These are phyloP conservation scores for Mycteria americana DNA, from an alignment of 2,797 vertebrate genomes.

Conservation along the genomic window DNA sequence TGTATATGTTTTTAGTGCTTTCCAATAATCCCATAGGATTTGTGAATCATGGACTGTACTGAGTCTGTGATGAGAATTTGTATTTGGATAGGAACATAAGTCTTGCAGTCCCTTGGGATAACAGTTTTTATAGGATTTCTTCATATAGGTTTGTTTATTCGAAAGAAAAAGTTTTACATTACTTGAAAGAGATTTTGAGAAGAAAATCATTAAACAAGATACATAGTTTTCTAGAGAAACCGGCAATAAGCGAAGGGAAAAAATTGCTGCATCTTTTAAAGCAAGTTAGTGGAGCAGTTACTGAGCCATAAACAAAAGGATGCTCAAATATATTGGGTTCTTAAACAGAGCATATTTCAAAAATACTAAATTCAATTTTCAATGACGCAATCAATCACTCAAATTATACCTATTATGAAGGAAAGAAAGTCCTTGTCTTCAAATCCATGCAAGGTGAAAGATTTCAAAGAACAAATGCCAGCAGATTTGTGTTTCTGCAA, in stretches of 20 bases:
- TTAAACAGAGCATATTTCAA: slow-evolving; percentile 20
- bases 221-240: not conserved
- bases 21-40: not conserved
- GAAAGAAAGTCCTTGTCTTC: not conserved
- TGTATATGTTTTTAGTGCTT: not conserved
- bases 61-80: not conserved
- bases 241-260: not conserved
- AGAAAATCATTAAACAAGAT: not conserved
- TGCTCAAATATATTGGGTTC: not conserved
- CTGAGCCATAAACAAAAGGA: slow-evolving; percentile 7
- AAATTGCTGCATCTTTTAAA: not conserved
- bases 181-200: not conserved
- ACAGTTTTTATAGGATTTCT: not conserved
- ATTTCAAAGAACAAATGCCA: not conserved
- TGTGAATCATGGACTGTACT: not conserved
- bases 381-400: not conserved
- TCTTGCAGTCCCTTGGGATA: not conserved
- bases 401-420: not conserved
- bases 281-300: not conserved
- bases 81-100: not conserved
- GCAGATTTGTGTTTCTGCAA: not conserved
- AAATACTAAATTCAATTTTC: slow-evolving; percentile 12
- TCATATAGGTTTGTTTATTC: not conserved
- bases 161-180: not conserved
- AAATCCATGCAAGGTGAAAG: not conserved